Evolutionary conservation across 1,140 invertebrate species (phyloP), one percentile per base, ranked within the genome.

Genomic region (Drosophila guanche): DNA sequence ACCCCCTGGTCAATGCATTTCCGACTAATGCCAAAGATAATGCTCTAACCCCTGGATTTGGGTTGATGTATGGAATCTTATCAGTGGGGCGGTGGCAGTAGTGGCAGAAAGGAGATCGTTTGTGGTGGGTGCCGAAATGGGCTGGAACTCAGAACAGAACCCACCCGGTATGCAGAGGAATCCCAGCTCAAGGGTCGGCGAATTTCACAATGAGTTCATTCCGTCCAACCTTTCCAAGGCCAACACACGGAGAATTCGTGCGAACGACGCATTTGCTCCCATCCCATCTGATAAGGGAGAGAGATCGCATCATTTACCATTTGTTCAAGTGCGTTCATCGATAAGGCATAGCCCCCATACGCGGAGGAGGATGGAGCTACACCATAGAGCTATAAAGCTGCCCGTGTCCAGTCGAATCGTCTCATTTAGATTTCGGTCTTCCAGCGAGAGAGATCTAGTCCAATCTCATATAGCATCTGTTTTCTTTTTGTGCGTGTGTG

Each of bases 391-490:
- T 85, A 85, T 85, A 85, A 85, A 88, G 63, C 40, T 8, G 47
- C 68, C 54, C 51, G 73, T 45, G 46, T 45, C 41, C 22, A 12
- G 51, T n/a, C 27, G 4, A 59, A 58, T 33, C 63, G 58, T 76
- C 77, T 85, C 61, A 85, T 68, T 85, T 70, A 45, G 66, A 83
- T 83, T 71, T 85, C 43, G 48, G 52, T 42, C 68, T 70, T 77
- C 40, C 46, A 66, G 52, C 23, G 53, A 23, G 45, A 57, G n/a
- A 3, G 20, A 23, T 22, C 23, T 6, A 23, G 12, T 27, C 33
- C 27, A 23, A 5, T n/a, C 2, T 27, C 8, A 29, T 33, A 23
- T 2, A 20, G 7, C 61, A 62, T 51, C 61, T 59, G 41, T 42
- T 23, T 67, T 68, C 8, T 33, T 8, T 33, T 10, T 33, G 3